Evolutionary conservation across 2,888 invertebrate species (phyloP).

Genomic region (Stomorhina lunata): DNA sequence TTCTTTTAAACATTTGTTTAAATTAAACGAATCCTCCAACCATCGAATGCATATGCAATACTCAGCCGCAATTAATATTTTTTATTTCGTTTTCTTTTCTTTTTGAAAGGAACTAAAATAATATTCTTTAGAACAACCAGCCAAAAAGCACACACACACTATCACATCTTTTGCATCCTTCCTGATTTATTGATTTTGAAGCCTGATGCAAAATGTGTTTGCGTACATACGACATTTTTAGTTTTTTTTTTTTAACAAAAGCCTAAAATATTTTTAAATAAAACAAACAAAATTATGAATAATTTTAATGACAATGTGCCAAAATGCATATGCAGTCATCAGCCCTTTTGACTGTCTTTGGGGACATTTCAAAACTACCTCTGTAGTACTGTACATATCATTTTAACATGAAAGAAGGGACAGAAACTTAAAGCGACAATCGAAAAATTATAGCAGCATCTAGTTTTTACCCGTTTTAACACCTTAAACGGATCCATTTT

Average conservation of each 20-base stretch:
- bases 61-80: conserved; percentile 53
- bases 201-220: conserved; percentile 19
- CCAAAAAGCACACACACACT: background rate
- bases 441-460: no score
- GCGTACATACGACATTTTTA: background rate
- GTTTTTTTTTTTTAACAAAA: conserved; percentile 46
- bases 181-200: conserved; percentile 19
- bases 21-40: no score
- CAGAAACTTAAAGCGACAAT: no score
- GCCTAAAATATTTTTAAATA: conserved; percentile 30
- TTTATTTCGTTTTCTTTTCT: no score
- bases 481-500: no score
- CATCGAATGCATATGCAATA: conserved; percentile 59
- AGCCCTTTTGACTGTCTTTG: conserved; percentile 3
- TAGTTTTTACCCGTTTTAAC: no score
- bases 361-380: conserved; percentile 10
- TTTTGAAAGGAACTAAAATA: conserved; percentile 38
- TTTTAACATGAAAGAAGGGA: conserved; percentile 1
- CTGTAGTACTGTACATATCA: background rate
- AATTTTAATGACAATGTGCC: conserved; percentile 43
- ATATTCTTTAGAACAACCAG: conserved; percentile 14
- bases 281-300: conserved; percentile 53
- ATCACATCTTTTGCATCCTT: background rate
- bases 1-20: conserved; percentile 43
- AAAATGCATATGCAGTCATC: conserved; percentile 53